Base-by-base conservation (phyloP, 1,140 invertebrate genomes). In the Eupristina koningsbergeri region DNA sequence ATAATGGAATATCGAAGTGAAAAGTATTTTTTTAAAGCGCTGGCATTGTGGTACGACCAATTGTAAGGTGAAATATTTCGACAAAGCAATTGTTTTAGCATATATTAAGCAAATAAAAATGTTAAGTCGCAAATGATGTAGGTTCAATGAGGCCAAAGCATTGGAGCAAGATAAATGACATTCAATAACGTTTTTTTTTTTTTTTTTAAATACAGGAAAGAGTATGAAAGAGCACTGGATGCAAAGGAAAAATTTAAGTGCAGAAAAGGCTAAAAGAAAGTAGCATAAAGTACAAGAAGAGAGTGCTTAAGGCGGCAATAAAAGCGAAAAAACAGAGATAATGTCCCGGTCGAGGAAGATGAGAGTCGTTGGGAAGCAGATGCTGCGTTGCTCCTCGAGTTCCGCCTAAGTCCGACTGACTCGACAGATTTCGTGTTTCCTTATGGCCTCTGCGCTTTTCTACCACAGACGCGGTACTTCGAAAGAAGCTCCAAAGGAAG, bases 371-470 rank as follows among this genome's bases (percentile, higher is more conserved):
- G 36, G 22, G 26, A 36, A 61, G 76, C 83, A 80, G 83, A 73
- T 74, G 83, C 61, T 74, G 31, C 31, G 74, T 9, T 26, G 19
- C 3, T 13, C n/a, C 29, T 26, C 34, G 79, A n/a, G n/a, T n/a
- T 39, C 45, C 17, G 58, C 39, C 41, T 67, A 41, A 63, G 76
- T 45, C 31, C 29, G 31, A 73, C 83, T 84, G 83, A 84, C 76
- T 84, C 77, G 83, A 47, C 77, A 75, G 53, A 79, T 84, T 84
- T 64, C 50, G 76, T 67, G 50, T 63, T 83, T 83, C 75, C 82
- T 83, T 79, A 83, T 83, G 39, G 63, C 36, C 34, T 58, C 7
- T 31, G 50, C 22, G 7, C 15, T 71, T 39, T 22, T 39, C 80
- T 9, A 34, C 50, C 50, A 47, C 9, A 39, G 41, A 41, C 69